Conservation (phyloP, 2,888 invertebrate genomes). For the Leptogaster cylindrica region DNA sequence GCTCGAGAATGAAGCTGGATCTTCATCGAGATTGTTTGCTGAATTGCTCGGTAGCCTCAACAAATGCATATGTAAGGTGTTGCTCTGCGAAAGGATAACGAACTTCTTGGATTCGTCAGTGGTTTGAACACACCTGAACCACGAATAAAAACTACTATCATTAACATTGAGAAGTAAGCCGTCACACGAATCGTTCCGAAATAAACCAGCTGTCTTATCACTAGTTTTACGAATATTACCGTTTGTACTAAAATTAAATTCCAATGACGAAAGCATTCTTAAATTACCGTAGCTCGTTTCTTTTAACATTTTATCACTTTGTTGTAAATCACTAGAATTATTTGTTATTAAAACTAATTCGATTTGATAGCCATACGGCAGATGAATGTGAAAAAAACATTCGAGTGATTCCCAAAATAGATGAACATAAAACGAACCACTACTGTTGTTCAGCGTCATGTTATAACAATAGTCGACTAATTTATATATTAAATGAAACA, state of each 20-base stretch:
- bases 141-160: constrained; percentile 53
- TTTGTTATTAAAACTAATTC: constrained; percentile 65
- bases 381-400: constrained; percentile 73
- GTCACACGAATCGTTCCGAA: constrained; percentile 36
- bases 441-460: constrained; percentile 69
- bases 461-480: constrained; percentile 77
- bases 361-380: constrained; percentile 74
- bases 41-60: constrained; percentile 2
- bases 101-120: constrained; percentile 51
- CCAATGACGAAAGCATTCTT: constrained; percentile 20
- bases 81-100: constrained; percentile 53
- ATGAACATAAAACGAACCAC: constrained; percentile 71
- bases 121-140: constrained; percentile 54
- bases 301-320: constrained; percentile 39
- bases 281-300: constrained; percentile 54
- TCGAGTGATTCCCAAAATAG: constrained; percentile 65
- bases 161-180: constrained; percentile 53
- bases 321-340: constrained; percentile 42
- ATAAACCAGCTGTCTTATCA: not conserved
- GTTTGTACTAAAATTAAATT: constrained; percentile 42
- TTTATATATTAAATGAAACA: constrained; percentile 72
- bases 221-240: constrained; percentile 25
- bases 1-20: too few species aligned
- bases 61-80: constrained; percentile 53
- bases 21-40: too few species aligned